Base-by-base conservation (phyloP, 2,113 vertebrate species). In the Petrocephalus zakoni region DNA sequence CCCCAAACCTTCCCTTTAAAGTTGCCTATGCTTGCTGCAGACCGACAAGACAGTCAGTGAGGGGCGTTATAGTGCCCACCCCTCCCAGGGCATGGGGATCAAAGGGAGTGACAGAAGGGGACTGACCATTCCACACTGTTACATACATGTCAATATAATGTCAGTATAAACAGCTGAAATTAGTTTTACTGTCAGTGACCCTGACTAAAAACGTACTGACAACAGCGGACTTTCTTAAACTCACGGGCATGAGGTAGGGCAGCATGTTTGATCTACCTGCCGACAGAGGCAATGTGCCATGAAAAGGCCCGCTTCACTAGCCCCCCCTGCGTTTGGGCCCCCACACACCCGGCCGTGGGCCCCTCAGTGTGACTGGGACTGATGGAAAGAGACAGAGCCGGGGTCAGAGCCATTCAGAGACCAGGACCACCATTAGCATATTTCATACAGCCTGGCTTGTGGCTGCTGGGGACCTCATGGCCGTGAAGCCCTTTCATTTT, bases 301-400 rank as follows among this genome's bases (percentile, higher is more conserved):
- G 42, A 85, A 89, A 86, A 82, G 47, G 25, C 21, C n/a, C 85
- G n/a, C 25, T 56, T 49, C 1, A 17, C 42, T 9, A 21, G 25
- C 21, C 83, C 68, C 68, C 87, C 89, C 90, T 91, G 88, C 75
- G 88, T 87, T 86, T 47, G 29, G 90, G 87, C 90, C 90, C 90
- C 88, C 92, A 87, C 87, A 85, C 87, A 68, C 85, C 92, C 88
- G 88, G 90, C 90, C 88, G 91, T 85, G 91, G 90, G 92, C 88
- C 91, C 93, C 90, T 89, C 86, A 90, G 92, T 92, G 92, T 93
- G 92, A 93, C 93, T 91, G 91, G 90, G 83, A 90, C 90, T 93
- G 94, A 95, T 90, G 91, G 91, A 92, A 93, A 91, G 92, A 93
- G 94, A 94, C 92, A 92, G 92, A 94, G 86, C 88, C 92, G 91